Conservation (phyloP, 1,140 invertebrate species). For the Hermetia illucens region DNA sequence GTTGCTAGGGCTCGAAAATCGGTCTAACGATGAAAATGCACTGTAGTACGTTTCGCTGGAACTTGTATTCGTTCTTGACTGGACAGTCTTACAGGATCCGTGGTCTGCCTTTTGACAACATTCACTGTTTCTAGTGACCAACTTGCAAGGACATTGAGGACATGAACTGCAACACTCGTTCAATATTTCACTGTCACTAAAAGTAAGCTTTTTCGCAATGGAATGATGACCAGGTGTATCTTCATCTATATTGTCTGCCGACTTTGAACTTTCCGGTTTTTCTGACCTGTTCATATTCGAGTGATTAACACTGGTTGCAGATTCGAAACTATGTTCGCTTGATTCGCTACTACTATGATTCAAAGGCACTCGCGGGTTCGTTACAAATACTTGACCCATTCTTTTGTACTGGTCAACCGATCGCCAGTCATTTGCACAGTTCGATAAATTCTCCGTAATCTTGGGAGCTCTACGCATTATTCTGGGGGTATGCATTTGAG, state of each 20-base stretch:
- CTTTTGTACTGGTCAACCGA: slow-evolving; percentile 27
- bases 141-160: slow-evolving; percentile 18
- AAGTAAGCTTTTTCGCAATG: slow-evolving; percentile 19
- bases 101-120: slow-evolving; percentile 15
- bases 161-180: slow-evolving; percentile 17
- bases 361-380: slow-evolving; percentile 20
- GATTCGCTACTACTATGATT: slow-evolving; percentile 13
- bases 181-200: slow-evolving; percentile 27
- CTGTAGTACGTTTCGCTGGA: slow-evolving; percentile 28
- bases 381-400: slow-evolving; percentile 26
- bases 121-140: not conserved
- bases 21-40: slow-evolving; percentile 26
- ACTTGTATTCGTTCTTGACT: slow-evolving; percentile 7
- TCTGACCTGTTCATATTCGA: not conserved
- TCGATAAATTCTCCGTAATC: slow-evolving; percentile 46
- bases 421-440: slow-evolving; percentile 43
- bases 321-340: slow-evolving; percentile 27
- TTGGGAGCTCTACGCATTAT: slow-evolving; percentile 48
- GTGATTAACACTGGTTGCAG: slow-evolving; percentile 6
- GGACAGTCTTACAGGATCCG: slow-evolving; percentile 8
- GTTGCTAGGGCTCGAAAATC: slow-evolving; percentile 13
- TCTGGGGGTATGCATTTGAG: slow-evolving; percentile 34
- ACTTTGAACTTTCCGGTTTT: slow-evolving; percentile 18
- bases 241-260: slow-evolving; percentile 24
- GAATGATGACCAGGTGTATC: slow-evolving; percentile 2